Percentiles rank a stretch among this genome's conserved stretches.
Conservation (phyloP, 2,888 invertebrate genomes). For the Ornithoptera priamus region DNA sequence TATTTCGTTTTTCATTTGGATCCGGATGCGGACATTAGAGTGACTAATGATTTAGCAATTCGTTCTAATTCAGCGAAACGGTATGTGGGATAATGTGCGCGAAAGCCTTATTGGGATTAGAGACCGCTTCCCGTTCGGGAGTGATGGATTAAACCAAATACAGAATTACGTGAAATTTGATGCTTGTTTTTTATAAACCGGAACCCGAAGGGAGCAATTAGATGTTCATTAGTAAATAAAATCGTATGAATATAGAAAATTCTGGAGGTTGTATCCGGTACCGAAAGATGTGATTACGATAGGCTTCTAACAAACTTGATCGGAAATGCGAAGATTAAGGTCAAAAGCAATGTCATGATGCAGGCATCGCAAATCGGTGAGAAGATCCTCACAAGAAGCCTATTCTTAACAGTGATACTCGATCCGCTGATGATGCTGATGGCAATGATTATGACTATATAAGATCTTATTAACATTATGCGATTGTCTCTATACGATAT, state of each 20-base stretch:
- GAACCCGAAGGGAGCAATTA: background rate
- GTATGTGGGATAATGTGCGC: slow-evolving; percentile 3
- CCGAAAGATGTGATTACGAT: too few species aligned
- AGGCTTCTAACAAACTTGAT: too few species aligned
- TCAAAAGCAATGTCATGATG: too few species aligned
- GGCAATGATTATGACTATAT: too few species aligned
- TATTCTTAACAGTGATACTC: too few species aligned
- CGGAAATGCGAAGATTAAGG: too few species aligned
- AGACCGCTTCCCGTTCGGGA: background rate
- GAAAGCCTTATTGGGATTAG: slow-evolving; percentile 6
- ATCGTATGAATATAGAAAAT: background rate
- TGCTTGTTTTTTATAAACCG: background rate
- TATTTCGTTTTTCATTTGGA: slow-evolving; percentile 2
- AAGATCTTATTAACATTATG: too few species aligned
- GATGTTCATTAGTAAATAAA: background rate
- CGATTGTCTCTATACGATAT: too few species aligned
- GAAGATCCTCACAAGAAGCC: too few species aligned
- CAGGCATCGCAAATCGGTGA: too few species aligned
- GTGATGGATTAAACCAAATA: background rate
- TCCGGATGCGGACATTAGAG: slow-evolving; percentile 1
- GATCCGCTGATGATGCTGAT: too few species aligned
- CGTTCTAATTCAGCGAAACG: slow-evolving; percentile 12
- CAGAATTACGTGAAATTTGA: background rate
- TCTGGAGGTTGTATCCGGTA: background rate
- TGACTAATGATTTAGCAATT: slow-evolving; percentile 20